A percentile compares a stretch with the other conserved stretches of the same genome.
Evolutionary conservation across 2,797 vertebrate genomes (phyloP).

Genomic region (Enteromius argenteus): DNA sequence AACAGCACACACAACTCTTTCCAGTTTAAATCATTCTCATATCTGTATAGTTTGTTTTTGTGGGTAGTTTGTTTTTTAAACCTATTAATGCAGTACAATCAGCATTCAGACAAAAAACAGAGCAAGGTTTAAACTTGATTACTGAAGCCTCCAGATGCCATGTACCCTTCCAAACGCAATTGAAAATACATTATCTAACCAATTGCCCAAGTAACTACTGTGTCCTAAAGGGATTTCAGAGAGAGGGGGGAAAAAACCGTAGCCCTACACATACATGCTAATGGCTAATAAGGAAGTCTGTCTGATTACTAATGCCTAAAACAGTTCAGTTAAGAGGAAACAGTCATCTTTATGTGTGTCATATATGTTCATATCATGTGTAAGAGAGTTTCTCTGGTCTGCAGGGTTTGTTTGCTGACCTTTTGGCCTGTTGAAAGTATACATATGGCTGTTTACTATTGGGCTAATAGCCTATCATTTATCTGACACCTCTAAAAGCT

Average conservation of each 20-base stretch:
- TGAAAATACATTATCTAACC: background rate
- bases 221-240: background rate
- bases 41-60: slow-evolving; percentile 1
- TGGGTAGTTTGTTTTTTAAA: background rate
- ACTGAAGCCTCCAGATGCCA: background rate
- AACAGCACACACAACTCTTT: background rate
- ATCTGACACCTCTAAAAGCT: background rate
- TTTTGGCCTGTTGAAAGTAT: background rate
- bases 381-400: background rate
- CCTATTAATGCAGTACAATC: background rate
- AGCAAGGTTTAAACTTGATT: slow-evolving; percentile 25
- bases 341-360: background rate
- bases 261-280: background rate
- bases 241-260: background rate
- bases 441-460: background rate
- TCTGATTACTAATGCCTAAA: background rate
- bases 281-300: slow-evolving; percentile 10
- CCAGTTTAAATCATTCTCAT: background rate
- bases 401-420: background rate
- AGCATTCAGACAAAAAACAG: background rate
- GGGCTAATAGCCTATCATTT: background rate
- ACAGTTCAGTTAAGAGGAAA: background rate
- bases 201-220: background rate
- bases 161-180: background rate
- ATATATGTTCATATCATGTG: background rate